Evolutionary conservation across 2,888 invertebrate genomes (phyloP), one percentile per base, ranked within the genome.

Genomic region (Elysia crispata): DNA sequence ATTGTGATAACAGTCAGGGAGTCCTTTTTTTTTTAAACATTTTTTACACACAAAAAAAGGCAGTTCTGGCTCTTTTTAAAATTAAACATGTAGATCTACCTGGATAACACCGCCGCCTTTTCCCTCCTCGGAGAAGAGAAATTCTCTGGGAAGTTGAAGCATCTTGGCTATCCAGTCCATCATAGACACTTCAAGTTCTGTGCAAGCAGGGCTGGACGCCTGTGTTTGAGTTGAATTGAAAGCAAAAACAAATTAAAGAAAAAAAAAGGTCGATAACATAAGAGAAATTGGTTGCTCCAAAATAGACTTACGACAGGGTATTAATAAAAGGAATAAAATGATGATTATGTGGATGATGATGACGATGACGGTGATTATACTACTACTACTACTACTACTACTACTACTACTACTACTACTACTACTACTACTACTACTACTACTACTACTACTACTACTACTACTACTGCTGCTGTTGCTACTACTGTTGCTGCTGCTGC

Each of bases 151-250:
- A 6, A 98, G 93, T 0, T 95, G 95, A 77, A 98, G 91, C 95
- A 98, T 96, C 93, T 97, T 96, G 66, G 97, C 98, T 85, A 98
- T 92, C 98, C 98, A 98, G 92, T 98, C 97, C 83, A 83, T 83
- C 73, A 83, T 80, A 33, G 75, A n/a, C 8, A 83, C 78, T 62
- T 83, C 83, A 66, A 83, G 81, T 57, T 83, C 83, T 49, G 83
- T 83, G 50, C 81, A 80, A 0, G 76, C 77, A 6, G 83, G 83
- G 18, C 83, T 73, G n/a, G 81, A 80, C 30, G 81, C 80, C 83
- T 83, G 79, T 11, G 54, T n/a, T n/a, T n/a, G n/a, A n/a, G n/a
- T n/a, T n/a, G n/a, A n/a, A n/a, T n/a, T n/a, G n/a, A n/a, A n/a
- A n/a, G n/a, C n/a, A 18, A 64, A 23, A 11, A 18, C 18, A 18